phyloP scores from a whole-genome alignment of 2,888 invertebrate genomes.

The Heliconius aoede region DNA sequence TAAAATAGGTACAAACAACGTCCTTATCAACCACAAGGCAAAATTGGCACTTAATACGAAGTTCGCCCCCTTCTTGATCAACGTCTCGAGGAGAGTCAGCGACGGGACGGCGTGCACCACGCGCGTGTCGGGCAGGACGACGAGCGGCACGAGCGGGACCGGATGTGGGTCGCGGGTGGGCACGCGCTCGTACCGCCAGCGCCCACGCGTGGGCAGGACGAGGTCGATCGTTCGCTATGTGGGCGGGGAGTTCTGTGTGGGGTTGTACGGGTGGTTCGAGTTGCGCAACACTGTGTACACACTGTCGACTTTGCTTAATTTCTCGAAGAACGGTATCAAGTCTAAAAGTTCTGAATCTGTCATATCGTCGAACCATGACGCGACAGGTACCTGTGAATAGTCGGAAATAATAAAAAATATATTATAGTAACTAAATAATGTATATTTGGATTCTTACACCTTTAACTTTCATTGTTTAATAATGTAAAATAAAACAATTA shows the following conservation, averaged over 20 bases:
- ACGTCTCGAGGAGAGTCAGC: constrained; percentile 59
- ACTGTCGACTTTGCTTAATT: constrained; percentile 97
- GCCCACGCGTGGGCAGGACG: constrained; percentile 30
- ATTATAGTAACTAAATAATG: neutral
- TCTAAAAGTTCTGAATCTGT: constrained; percentile 98
- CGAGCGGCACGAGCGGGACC: constrained; percentile 33
- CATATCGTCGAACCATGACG: constrained; percentile 99
- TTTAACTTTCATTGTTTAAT: neutral
- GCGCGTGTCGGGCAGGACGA: constrained; percentile 36
- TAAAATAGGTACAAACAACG: constrained; percentile 81
- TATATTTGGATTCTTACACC: neutral
- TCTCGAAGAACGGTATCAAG: constrained; percentile 98
- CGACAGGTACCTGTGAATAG: constrained; percentile 93
- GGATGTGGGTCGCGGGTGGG: constrained; percentile 30
- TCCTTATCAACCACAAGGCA: constrained; percentile 84
- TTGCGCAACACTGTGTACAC: constrained; percentile 97
- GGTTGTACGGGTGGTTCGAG: constrained; percentile 93
- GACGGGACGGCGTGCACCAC: constrained; percentile 47
- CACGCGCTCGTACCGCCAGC: constrained; percentile 32
- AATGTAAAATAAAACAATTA: neutral
- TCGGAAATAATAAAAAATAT: neutral
- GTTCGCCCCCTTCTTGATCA: constrained; percentile 70
- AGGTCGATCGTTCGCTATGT: constrained; percentile 65
- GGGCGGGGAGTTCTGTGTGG: constrained; percentile 75
- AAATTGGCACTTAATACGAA: constrained; percentile 83